These are phyloP conservation scores for Sylvilagus floridanus DNA, from an alignment of 2,797 vertebrate species.

Conservation along the genomic window DNA sequence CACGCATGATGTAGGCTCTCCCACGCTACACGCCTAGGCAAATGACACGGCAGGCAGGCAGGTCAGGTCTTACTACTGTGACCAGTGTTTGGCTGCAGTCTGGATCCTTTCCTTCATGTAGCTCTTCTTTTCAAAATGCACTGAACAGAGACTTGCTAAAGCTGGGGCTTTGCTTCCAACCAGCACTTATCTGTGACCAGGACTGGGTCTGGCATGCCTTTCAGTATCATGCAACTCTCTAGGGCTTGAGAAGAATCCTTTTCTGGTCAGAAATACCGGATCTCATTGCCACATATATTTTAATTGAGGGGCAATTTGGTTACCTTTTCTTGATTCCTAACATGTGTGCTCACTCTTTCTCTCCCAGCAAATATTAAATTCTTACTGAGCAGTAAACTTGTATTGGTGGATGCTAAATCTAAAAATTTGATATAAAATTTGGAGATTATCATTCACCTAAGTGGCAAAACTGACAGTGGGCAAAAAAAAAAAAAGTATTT, in stretches of 20 bases:
- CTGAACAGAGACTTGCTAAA: conserved; percentile 6
- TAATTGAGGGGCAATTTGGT: conserved; percentile 16
- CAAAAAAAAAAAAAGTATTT: conserved; percentile 50
- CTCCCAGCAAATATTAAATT: background rate
- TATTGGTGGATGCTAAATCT: background rate
- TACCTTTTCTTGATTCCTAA: background rate
- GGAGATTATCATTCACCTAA: background rate
- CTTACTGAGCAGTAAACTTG: background rate
- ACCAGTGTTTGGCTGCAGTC: conserved; percentile 89
- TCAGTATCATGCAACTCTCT: background rate
- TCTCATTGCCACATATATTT: background rate
- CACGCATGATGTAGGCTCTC: conserved; percentile 76
- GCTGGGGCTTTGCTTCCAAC: background rate
- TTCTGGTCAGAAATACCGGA: background rate
- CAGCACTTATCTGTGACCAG: background rate
- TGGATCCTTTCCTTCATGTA: conserved; percentile 86
- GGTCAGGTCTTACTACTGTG: conserved; percentile 90
- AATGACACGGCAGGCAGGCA: conserved; percentile 87
- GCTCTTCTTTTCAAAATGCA: conserved; percentile 44
- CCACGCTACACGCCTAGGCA: conserved; percentile 86
- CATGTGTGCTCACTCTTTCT: background rate
- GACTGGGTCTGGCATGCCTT: conserved; percentile 11
- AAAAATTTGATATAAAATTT: conserved; percentile 3
- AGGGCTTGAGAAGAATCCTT: conserved; percentile 48
- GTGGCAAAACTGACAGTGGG: background rate